Evolutionary conservation across 53 echinoderm and acorn worm species (phyloP), one percentile per base, ranked within the genome.

Genomic region (Holothuria scabra): DNA sequence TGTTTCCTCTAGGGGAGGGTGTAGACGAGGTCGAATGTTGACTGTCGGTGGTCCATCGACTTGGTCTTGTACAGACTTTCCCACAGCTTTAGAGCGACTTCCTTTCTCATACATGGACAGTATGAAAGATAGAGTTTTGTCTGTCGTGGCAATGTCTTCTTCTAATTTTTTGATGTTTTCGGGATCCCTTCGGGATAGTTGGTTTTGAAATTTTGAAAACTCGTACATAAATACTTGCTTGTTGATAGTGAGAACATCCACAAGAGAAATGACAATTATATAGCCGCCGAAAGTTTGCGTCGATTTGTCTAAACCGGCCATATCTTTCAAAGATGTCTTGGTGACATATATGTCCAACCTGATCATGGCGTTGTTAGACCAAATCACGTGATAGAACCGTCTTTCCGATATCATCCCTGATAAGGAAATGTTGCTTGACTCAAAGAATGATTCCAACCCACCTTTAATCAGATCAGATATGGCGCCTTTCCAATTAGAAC

Each of bases 171-270:
- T n/a, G n/a, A n/a, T n/a, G n/a, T 9, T 37, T 8, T 69, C 18
- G 12, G n/a, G 28, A 16, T 69, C 69, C 11, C 18, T 21, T 35
- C 41, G 22, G 8, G 5, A n/a, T 22, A 32, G n/a, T 31, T 69
- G 33, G 37, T 69, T 44, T 14, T 69, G 35, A 44, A 69, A 69
- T 29, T 35, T 69, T 13, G 69, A 69, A 37, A 69, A 69, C 69
- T 69, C 69, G 37, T 44, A 69, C 12, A 69, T 35, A 14, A 69
- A 31, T 7, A 69, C 69, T 69, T 29, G 31, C 33, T 44, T 38
- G 33, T 69, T 11, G 31, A 69, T 69, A 34, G 22, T 32, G 10
- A 19, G 8, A 35, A 69, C n/a, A 20, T 69, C 69, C 8, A 69
- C 33, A 4, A 69, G 18, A 29, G 69, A 69, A n/a, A 16, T 22